Evolutionary conservation across 35 echinoderm and acorn worm species (phyloP), one percentile per base, ranked within the genome.

Genomic region (Lytechinus variegatus): DNA sequence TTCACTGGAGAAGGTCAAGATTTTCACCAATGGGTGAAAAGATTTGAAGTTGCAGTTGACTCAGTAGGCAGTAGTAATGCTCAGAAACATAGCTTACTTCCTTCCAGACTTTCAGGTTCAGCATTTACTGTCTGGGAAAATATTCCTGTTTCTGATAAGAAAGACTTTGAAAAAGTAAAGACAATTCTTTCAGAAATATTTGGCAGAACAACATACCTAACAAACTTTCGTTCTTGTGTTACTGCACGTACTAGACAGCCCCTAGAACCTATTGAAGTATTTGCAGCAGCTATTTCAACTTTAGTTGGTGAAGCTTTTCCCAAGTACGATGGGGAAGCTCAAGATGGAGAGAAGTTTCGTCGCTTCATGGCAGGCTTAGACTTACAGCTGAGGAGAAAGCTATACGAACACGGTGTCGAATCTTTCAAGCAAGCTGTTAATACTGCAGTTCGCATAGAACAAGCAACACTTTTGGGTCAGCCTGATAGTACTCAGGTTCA

Each of bases 361-460:
- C 95, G 87, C 87, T 95, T 95, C 95, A 89, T 91, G 51, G 95
- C 87, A 55, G 95, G 95, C 4, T 27, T 95, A 52, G 95, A 95
- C 87, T 27, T 61, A 56, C 87, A 29, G 52, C 27, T 95, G 5
- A 54, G 87, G 54, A 53, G 27, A 56, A 95, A 95, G 87, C 44
- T 54, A 28, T 89, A 89, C 27, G 95, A 95, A 86, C 94, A 95
- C 16, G 94, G 94, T 53, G 72, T 95, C 19, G 52, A 71, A 95
- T 72, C 66, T 87, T 53, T 95, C 55, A 56, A 56, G 55, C 55
- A 56, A 11, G 55, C 55, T 0, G 55, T 56, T 9, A 56, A 56
- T 56, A 56, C 55, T 9, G 55, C 55, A 56, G 55, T 56, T 11
- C 86, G 86, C 10, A 89, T 89, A 9, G 87, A 89, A 89, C 87